phyloP scores from a whole-genome alignment of 2,888 invertebrate genomes.

The Philaethria dido region DNA sequence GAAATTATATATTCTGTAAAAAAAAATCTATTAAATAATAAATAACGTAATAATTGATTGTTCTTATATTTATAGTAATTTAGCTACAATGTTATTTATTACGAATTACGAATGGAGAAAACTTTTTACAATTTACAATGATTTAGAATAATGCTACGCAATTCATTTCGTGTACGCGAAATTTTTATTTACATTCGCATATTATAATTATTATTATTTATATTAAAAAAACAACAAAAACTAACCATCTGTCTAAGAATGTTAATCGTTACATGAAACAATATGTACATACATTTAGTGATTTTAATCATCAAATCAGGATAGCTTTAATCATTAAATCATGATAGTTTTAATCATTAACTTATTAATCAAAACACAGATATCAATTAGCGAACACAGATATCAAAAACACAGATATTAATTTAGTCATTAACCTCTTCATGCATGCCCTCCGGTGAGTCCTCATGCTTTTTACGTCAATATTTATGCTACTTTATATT shows the following conservation, averaged over 20 bases:
- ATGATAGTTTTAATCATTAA: neutral
- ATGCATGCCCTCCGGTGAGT: too few species aligned
- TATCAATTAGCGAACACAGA: neutral
- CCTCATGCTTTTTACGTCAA: too few species aligned
- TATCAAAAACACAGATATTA: too few species aligned
- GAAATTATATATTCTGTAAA: neutral
- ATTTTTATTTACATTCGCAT: constrained; percentile 39
- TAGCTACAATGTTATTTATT: constrained; percentile 8
- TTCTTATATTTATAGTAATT: constrained; percentile 10
- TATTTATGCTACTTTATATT: too few species aligned
- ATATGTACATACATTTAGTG: neutral
- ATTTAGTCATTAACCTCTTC: too few species aligned
- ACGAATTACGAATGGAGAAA: constrained; percentile 24
- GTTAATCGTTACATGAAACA: neutral
- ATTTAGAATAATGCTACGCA: constrained; percentile 82
- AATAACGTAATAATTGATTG: constrained; percentile 9
- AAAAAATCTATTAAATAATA: neutral
- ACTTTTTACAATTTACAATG: constrained; percentile 76
- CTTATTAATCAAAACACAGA: neutral
- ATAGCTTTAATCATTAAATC: neutral
- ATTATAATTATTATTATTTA: constrained; percentile 12
- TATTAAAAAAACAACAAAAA: neutral
- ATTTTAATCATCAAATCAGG: too few species aligned
- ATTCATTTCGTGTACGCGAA: constrained; percentile 50
- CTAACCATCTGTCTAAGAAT: constrained; percentile 11